phyloP scores from a whole-genome alignment of 2,888 invertebrate species.

The Escarpia spicata region DNA sequence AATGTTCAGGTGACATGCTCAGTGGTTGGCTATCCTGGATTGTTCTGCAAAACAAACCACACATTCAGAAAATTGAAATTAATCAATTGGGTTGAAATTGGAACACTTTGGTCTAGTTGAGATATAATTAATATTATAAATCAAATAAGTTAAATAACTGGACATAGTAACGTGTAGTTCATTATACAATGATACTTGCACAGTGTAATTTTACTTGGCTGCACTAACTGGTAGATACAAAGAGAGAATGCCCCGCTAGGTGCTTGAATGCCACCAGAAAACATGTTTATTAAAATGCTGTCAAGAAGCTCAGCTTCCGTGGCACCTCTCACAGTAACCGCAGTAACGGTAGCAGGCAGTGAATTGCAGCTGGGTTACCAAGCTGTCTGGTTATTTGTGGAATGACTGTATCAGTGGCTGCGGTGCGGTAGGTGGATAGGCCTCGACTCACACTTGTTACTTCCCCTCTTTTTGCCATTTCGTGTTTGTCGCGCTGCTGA shows the following conservation, averaged over 20 bases:
- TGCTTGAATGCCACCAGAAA: background rate
- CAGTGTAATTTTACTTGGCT: background rate
- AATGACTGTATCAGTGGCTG: background rate
- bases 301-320: background rate
- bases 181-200: background rate
- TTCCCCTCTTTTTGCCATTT: background rate
- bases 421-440: background rate
- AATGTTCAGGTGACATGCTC: background rate
- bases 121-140: background rate
- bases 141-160: background rate
- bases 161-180: background rate
- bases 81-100: background rate
- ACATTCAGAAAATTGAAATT: background rate
- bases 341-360: background rate
- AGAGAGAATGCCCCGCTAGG: background rate
- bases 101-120: background rate
- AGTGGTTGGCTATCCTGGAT: background rate
- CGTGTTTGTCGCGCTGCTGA: background rate
- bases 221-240: background rate
- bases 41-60: background rate
- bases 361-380: background rate
- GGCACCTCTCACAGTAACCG: background rate
- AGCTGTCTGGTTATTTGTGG: background rate
- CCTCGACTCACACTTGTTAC: background rate
- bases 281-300: constrained; percentile 8